Evolutionary conservation across 53 echinoderm and acorn worm species (phyloP).

Genomic region (Astropecten irregularis): DNA sequence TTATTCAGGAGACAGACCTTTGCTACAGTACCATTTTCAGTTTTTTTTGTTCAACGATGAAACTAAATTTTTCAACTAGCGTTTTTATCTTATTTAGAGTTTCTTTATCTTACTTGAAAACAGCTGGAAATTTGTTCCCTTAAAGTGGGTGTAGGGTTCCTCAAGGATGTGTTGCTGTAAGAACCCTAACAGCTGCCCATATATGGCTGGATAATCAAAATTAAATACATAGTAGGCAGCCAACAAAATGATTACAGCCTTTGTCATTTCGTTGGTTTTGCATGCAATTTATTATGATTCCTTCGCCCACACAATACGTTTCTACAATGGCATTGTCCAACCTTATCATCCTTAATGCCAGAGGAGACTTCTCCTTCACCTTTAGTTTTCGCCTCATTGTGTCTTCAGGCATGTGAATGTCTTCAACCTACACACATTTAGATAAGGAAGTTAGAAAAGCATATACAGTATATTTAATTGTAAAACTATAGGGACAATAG

Average conservation of each 20-base stretch:
- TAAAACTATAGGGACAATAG: no score
- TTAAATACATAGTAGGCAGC: slow-evolving; percentile 32
- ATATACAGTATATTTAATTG: no score
- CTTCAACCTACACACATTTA: background rate
- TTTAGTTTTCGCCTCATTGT: no score
- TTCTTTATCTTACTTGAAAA: slow-evolving; percentile 24
- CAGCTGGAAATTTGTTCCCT: slow-evolving; percentile 31
- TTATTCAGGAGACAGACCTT: no score
- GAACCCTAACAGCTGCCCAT: slow-evolving; percentile 27
- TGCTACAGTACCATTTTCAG: no score
- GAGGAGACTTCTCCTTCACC: no score
- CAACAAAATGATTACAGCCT: slow-evolving; percentile 11
- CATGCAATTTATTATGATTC: slow-evolving; percentile 1
- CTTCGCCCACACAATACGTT: slow-evolving; percentile 8
- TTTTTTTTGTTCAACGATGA: no score
- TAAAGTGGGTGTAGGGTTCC: slow-evolving; percentile 16
- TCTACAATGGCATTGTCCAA: background rate
- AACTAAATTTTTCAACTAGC: background rate
- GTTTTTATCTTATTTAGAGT: background rate
- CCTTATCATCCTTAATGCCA: background rate
- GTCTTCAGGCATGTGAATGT: background rate
- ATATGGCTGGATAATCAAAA: slow-evolving; percentile 39
- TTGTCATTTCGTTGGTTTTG: background rate
- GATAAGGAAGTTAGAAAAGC: no score
- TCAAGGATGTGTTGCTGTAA: slow-evolving; percentile 14